Conservation (phyloP, 2,797 vertebrate species). For the Arvicola amphibius region DNA sequence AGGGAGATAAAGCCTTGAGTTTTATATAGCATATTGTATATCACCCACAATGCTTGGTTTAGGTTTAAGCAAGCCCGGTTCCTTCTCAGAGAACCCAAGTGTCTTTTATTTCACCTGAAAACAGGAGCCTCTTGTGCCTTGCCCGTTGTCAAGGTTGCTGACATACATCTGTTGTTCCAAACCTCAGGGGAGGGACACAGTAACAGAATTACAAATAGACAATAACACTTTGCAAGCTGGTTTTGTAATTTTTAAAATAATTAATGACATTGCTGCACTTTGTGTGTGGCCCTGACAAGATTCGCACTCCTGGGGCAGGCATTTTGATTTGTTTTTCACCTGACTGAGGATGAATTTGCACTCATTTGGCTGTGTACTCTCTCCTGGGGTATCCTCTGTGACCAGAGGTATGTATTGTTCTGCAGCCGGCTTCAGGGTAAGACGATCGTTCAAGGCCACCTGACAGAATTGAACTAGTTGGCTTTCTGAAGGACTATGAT, state of each 20-base stretch:
- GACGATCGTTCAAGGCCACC: background rate
- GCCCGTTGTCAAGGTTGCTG: background rate
- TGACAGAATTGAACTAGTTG: background rate
- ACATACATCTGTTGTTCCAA: slow-evolving; percentile 13
- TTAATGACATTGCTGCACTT: background rate
- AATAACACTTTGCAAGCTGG: background rate
- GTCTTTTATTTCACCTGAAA: slow-evolving; percentile 28
- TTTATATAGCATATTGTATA: background rate
- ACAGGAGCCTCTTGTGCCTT: background rate
- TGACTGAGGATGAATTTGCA: background rate
- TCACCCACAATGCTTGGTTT: background rate
- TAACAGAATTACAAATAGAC: slow-evolving; percentile 40
- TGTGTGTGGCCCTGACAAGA: background rate
- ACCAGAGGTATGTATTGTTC: background rate
- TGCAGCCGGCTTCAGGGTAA: background rate
- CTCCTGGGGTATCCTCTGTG: background rate
- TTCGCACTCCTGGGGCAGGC: background rate
- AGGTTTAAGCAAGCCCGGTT: background rate
- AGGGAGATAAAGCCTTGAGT: background rate
- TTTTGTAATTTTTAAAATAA: slow-evolving; percentile 12
- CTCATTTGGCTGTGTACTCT: background rate
- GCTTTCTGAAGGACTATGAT: background rate
- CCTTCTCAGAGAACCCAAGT: background rate
- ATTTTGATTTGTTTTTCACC: background rate
- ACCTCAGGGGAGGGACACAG: background rate